Evolutionary conservation across 2,888 invertebrate species (phyloP).

Genomic region (Latheticus oryzae): DNA sequence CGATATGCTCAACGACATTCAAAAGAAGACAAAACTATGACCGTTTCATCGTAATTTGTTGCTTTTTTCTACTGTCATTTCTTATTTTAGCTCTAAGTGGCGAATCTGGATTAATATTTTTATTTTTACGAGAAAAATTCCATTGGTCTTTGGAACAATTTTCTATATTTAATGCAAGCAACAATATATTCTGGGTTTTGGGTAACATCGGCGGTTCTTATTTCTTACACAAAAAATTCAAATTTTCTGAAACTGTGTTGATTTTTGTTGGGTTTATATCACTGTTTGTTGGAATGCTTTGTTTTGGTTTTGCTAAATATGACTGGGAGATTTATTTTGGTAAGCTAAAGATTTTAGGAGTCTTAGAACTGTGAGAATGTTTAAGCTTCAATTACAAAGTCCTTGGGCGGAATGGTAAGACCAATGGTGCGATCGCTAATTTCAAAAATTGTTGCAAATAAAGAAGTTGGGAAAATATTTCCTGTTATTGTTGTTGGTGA

Average conservation of each 20-base stretch:
- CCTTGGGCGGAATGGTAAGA: constrained; percentile 68
- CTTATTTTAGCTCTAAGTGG: constrained; percentile 66
- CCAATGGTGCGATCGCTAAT: constrained; percentile 72
- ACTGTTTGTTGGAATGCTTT: constrained; percentile 55
- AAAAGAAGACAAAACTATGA: constrained; percentile 70
- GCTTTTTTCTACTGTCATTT: constrained; percentile 63
- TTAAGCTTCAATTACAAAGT: constrained; percentile 11
- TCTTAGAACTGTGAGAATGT: too few relatives aligned
- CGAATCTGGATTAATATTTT: constrained; percentile 69
- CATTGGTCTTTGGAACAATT: constrained; percentile 75
- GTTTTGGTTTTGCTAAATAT: constrained; percentile 63
- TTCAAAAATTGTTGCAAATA: constrained; percentile 71
- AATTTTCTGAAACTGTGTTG: constrained; percentile 65
- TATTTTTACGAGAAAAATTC: constrained; percentile 74
- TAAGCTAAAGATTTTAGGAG: constrained; percentile 49
- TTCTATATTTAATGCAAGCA: constrained; percentile 70
- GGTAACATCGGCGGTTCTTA: constrained; percentile 72
- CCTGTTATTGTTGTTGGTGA: constrained; percentile 76
- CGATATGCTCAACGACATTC: constrained; percentile 70
- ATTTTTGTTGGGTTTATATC: constrained; percentile 62
- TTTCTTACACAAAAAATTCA: constrained; percentile 68
- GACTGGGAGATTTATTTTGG: constrained; percentile 70
- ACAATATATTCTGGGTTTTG: constrained; percentile 67
- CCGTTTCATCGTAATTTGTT: constrained; percentile 67
- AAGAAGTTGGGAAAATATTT: constrained; percentile 74